These are phyloP conservation scores for Emmelina monodactyla DNA, from an alignment of 2,888 invertebrate genomes.

Conservation along the genomic window DNA sequence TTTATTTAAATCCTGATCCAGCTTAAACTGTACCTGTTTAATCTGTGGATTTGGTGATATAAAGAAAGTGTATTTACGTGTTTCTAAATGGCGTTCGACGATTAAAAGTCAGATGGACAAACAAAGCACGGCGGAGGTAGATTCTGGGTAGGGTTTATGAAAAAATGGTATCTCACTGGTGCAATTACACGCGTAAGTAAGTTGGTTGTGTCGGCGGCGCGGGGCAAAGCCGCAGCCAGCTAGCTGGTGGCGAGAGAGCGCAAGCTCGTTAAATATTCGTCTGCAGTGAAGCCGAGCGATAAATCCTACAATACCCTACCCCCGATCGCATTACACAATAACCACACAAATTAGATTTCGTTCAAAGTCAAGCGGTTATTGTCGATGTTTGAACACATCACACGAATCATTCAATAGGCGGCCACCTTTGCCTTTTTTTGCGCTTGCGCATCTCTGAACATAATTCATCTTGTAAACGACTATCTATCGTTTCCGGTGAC, in stretches of 20 bases:
- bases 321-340: conserved; percentile 59
- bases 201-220: conserved; percentile 16
- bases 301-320: conserved; percentile 44
- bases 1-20: conserved; percentile 53
- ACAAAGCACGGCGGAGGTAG: too few species aligned
- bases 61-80: conserved; percentile 51
- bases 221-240: conserved; percentile 34
- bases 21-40: conserved; percentile 56
- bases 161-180: too few species aligned
- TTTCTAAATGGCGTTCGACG: conserved; percentile 31
- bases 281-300: conserved; percentile 63
- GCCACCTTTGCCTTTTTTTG: conserved; percentile 45
- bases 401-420: conserved; percentile 50
- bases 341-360: conserved; percentile 64
- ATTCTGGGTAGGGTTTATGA: too few species aligned
- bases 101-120: conserved; percentile 39
- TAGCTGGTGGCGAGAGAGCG: conserved; percentile 39
- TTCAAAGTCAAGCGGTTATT: conserved; percentile 62
- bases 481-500: conserved; percentile 10
- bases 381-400: conserved; percentile 56
- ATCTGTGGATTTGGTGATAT: conserved; percentile 26
- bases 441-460: conserved; percentile 3
- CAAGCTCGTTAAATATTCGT: conserved; percentile 61
- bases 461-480: conserved; percentile 3
- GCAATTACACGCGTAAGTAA: conserved; percentile 52